Evolutionary conservation across 2,888 invertebrate genomes (phyloP).

Genomic region (Monoplex corrugatus): DNA sequence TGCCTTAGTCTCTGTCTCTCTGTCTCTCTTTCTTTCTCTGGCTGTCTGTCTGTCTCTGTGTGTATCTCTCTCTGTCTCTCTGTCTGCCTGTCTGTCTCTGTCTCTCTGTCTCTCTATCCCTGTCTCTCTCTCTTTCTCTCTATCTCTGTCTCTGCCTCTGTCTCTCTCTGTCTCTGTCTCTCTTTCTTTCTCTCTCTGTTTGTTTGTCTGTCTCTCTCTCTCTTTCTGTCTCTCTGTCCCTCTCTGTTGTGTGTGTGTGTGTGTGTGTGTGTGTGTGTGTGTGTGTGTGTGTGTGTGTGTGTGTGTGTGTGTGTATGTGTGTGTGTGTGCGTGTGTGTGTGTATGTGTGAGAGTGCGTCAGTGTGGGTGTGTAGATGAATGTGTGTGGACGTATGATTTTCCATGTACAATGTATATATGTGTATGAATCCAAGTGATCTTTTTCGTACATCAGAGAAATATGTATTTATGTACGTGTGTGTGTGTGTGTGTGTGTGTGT

Average conservation of each 20-base stretch:
- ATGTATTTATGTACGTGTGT: too few species aligned
- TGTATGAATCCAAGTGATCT: too few species aligned
- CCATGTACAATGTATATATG: too few species aligned
- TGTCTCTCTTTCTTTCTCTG: background rate
- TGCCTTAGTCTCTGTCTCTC: background rate
- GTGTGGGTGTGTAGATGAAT: too few species aligned
- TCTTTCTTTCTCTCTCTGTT: constrained; percentile 16
- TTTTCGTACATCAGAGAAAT: too few species aligned
- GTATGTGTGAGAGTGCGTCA: too few species aligned
- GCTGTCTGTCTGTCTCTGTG: background rate
- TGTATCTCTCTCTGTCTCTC: background rate
- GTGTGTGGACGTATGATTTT: too few species aligned
- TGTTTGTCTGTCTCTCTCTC: constrained; percentile 21
- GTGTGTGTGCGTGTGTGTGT: background rate
- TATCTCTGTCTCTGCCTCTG: background rate
- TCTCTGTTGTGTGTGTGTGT: background rate
- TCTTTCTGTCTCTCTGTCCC: background rate
- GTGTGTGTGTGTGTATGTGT: background rate
- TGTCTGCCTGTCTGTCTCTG: background rate
- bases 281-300: background rate
- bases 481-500: too few species aligned
- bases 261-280: too few species aligned
- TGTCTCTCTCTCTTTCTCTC: background rate
- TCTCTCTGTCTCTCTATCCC: background rate
- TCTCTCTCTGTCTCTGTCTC: constrained; percentile 33